Evolutionary conservation across 2,113 vertebrate genomes (phyloP), one percentile per base, ranked within the genome.

Genomic region (Podarcis raffonei): DNA sequence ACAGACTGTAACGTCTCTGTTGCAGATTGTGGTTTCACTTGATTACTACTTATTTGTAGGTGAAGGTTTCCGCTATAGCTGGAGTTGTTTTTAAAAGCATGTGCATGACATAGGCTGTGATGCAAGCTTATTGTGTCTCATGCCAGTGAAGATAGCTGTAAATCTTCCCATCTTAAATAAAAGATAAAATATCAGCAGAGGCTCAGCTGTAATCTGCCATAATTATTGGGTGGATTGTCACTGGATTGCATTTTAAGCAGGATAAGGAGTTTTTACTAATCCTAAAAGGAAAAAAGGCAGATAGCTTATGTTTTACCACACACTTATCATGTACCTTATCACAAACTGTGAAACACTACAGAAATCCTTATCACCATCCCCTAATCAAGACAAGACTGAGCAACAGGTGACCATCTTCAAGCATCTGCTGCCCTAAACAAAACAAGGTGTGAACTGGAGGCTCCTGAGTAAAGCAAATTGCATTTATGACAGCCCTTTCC

Each of bases 151-250:
- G 0, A 74, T 23, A 86, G 65, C 86, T 90, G 84, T 88, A 83
- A 89, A 59, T 88, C 66, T 68, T 71, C 12, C 42, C 83, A 78
- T 0, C 0, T 89, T 71, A 93, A 91, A 89, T 88, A 7, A 62
- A 74, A 92, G 83, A 57, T 87, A 72, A 89, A 59, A 65, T 0
- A 1, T 91, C 82, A 77, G 65, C 62, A 68, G 65, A 84, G 48
- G 62, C 74, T 76, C 5, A 12, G 11, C 86, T 80, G 69, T 35
- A 62, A 27, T 90, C 30, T 20, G 59, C 84, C 65, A 6, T 83
- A 87, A 90, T 84, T 48, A 84, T 53, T 53, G 42, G 74, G 23
- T 83, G 42, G 72, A 37, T 23, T 83, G n/a, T 88, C 39, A 88
- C 57, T 83, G 72, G 20, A 11, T 57, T 76, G 72, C 20, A 22